phyloP scores from a whole-genome alignment of 2,113 vertebrate species.

The Heterotis niloticus region DNA sequence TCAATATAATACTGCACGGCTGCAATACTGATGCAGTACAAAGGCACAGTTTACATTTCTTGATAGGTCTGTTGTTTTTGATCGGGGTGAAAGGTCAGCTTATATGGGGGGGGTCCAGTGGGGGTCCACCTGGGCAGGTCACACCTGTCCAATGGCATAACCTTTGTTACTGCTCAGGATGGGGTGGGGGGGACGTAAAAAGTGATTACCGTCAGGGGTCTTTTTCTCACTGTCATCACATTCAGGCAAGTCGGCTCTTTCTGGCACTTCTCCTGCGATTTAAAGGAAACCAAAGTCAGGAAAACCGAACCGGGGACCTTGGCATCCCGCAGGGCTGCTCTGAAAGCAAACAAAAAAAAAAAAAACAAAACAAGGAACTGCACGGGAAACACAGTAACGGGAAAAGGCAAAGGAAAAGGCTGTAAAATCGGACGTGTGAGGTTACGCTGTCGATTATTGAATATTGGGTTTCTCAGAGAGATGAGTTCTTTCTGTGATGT shows the following conservation, averaged over 20 bases:
- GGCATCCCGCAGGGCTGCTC: background rate
- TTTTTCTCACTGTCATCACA: slow-evolving; percentile 66
- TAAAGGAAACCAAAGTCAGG: slow-evolving; percentile 43
- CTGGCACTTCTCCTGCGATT: slow-evolving; percentile 66
- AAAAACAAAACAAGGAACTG: background rate
- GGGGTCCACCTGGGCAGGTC: background rate
- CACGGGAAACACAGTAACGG: too few species aligned
- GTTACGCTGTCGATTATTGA: too few species aligned
- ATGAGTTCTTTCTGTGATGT: too few species aligned
- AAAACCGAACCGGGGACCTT: background rate
- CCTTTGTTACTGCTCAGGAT: background rate
- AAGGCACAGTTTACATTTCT: too few species aligned
- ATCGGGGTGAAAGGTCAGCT: background rate
- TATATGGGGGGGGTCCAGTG: background rate
- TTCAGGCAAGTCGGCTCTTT: slow-evolving; percentile 58
- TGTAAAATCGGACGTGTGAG: too few species aligned
- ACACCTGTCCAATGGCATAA: background rate
- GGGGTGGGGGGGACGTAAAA: background rate
- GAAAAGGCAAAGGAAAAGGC: too few species aligned
- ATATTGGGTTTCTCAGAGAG: too few species aligned
- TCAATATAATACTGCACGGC: slow-evolving; percentile 7
- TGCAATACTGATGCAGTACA: background rate
- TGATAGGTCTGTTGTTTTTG: background rate
- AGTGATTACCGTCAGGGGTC: slow-evolving; percentile 66
- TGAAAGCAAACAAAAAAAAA: background rate